These are phyloP conservation scores for Emydocephalus ijimae DNA, from an alignment of 2,113 vertebrate genomes.

Conservation along the genomic window DNA sequence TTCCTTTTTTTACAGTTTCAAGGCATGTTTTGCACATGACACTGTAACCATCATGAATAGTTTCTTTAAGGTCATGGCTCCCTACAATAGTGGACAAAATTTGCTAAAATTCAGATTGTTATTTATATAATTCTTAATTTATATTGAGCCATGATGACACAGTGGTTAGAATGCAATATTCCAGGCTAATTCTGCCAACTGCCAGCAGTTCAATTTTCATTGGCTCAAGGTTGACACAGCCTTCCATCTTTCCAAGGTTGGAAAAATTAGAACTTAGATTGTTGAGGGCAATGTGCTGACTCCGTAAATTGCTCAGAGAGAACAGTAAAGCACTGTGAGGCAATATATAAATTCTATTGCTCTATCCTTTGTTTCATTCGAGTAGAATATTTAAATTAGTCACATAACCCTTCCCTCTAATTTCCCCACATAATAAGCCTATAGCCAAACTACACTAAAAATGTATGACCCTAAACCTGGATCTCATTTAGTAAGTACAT, in stretches of 20 bases:
- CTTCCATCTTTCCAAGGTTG: background rate
- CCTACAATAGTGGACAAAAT: background rate
- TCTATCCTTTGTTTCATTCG: background rate
- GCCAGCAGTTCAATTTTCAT: background rate
- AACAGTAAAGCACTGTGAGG: background rate
- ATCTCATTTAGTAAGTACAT: background rate
- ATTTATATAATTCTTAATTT: background rate
- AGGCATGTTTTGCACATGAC: background rate
- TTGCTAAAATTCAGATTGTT: slow-evolving; percentile 25
- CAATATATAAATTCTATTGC: background rate
- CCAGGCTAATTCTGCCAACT: background rate
- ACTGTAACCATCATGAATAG: background rate
- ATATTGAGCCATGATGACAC: background rate
- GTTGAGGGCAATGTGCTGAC: background rate
- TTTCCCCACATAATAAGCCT: background rate
- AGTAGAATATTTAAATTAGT: background rate
- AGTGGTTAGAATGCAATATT: background rate
- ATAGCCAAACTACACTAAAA: background rate
- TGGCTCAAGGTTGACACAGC: background rate
- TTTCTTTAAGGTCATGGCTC: background rate
- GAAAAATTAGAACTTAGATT: background rate
- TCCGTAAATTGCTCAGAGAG: background rate
- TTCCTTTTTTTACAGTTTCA: background rate
- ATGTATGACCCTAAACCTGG: background rate
- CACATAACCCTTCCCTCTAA: background rate